Evolutionary conservation across 2,888 invertebrate species (phyloP), one percentile per base, ranked within the genome.

Genomic region (Euspilapteryx auroguttella): DNA sequence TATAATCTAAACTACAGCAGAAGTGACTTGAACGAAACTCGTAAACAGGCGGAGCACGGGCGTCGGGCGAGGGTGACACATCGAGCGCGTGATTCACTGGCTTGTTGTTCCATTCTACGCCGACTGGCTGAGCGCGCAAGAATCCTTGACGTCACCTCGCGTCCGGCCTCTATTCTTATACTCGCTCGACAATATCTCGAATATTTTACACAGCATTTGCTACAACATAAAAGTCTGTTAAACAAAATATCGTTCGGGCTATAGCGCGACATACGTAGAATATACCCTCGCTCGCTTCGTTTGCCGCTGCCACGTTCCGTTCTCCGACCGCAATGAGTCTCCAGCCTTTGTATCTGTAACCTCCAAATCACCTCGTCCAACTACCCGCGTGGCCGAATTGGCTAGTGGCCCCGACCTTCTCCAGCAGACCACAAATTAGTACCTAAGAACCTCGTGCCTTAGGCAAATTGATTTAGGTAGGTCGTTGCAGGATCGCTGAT

Each of bases 111-210:
- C 8, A n/a, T 9, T 7, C 21, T 21, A 11, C 35, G 41, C 43
- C n/a, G n/a, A n/a, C n/a, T n/a, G 37, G 38, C 45, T 52, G 56
- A 56, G 50, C 54, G 49, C 54, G 58, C 15, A 12, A 59, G 40
- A 57, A 55, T 58, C 59, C 52, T 45, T 71, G 71, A 71, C 71
- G 68, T 71, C 66, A 68, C 40, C 50, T 34, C 40, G 46, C 54
- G 59, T 66, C 66, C 66, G 66, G 65, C 41, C 40, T 36, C 40
- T 53, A 61, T 53, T 44, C 41, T 39, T 38, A 32, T 44, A 36
- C 31, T 32, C 27, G 27, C 24, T 25, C 37, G 37, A 29, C 36
- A n/a, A n/a, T n/a, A n/a, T n/a, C n/a, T n/a, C n/a, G n/a, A n/a
- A n/a, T n/a, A n/a, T n/a, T n/a, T n/a, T n/a, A n/a, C n/a, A n/a